Base-by-base conservation (phyloP, 2,113 vertebrate genomes). In the Entosphenus tridentatus region DNA sequence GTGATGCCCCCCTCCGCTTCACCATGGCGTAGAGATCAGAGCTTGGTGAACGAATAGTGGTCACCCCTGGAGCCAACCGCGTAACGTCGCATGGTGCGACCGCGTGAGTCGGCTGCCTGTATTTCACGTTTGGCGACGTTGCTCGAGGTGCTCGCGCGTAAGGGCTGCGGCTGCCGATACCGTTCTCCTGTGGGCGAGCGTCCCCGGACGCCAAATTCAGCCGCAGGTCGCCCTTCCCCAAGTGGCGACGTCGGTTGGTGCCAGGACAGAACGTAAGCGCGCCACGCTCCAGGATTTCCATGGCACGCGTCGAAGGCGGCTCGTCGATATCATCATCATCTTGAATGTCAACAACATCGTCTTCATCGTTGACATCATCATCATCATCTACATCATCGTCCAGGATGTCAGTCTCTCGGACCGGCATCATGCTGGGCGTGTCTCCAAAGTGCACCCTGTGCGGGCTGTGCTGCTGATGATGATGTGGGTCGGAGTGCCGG, bases 351-450 rank as follows among this genome's bases (percentile, higher is more conserved):
- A n/a, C 62, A n/a, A 65, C n/a, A 18, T 21, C 21, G 62, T 21
- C 62, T 21, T 16, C 21, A 10, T 21, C 21, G 21, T 9, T n/a
- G n/a, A 65, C 62, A 16, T 65, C 62, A 65, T 65, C 18, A 16
- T 14, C 62, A 16, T n/a, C 62, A 65, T 65, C 21, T 21, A 96
- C 72, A 57, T 96, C 93, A 12, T 98, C 93, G 1, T 98, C 93
- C 71, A 98, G 79, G 74, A 98, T 98, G 77, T 98, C 93, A 0
- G 93, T 98, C 79, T 98, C 93, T 57, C 93, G 80, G 72, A 96
- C 93, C 0, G 84, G 76, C 55, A 79, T 80, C 70, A 79, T 75
- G 39, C 39, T 39, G 0, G 39, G 62, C 0, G 74, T 67, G 0
- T 77, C 74, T 1, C 82, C 82, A 2, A 90, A 90, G 0, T 98